Evolutionary conservation across 2,113 vertebrate genomes (phyloP), one percentile per base, ranked within the genome.

Genomic region (Amblyopsis rosae): DNA sequence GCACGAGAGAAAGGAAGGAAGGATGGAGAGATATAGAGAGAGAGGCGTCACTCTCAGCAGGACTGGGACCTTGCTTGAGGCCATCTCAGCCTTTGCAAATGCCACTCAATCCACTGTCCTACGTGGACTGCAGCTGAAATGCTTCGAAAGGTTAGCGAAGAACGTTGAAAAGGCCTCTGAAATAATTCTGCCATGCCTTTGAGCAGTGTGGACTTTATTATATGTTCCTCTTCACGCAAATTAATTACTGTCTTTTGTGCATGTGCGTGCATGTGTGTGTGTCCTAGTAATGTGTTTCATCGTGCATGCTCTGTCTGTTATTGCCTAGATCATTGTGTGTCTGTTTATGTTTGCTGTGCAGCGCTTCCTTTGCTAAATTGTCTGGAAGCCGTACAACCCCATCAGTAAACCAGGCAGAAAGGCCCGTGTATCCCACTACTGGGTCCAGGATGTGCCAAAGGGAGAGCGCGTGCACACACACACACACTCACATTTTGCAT

Each of bases 351-450:
- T 93, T 89, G 86, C 84, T 86, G 92, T 89, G 88, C 83, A 91
- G 81, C 82, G 83, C 89, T 89, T 94, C 85, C 83, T 84, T 90
- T 91, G 93, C 92, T 94, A 95, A 95, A 95, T 94, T 90, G 93
- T 93, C 91, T 93, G 93, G 91, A 91, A 95, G 92, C 92, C 88
- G 86, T 92, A 68, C 82, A 91, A 92, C 90, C 92, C 79, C 86
- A 92, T 93, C 92, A 94, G 94, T 90, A 95, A 93, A 95, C 95
- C 94, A 95, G 88, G 92, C 94, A 95, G 93, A 94, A 95, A 95
- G 93, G 87, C 85, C 88, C 79, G 3, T 86, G 53, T 89, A 84
- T 89, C 88, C 91, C 45, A 1, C 75, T 67, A 80, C 72, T 53
- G 76, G 82, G 87, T 82, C 75, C 79, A 74, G 85, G 82, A 88